phyloP scores from a whole-genome alignment of 2,797 vertebrate genomes.

The Danio kyathit region DNA sequence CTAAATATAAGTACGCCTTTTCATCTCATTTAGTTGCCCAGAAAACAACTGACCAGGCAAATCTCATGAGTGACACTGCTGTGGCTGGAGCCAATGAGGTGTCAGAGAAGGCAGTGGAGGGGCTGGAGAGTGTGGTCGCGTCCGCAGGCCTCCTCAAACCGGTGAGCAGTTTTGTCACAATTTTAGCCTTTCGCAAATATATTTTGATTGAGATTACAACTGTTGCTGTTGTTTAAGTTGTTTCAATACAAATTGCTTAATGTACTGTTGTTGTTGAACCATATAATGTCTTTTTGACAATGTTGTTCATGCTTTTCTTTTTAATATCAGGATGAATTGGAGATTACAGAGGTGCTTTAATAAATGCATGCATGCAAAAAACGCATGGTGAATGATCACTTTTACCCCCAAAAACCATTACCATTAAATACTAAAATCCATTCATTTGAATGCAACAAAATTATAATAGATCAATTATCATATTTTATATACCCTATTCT shows the following conservation, averaged over 20 bases:
- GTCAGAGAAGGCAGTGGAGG: conserved; percentile 87
- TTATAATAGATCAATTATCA: background rate
- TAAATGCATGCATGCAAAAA: background rate
- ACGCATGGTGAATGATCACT: conserved; percentile 19
- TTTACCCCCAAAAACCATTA: conserved; percentile 17
- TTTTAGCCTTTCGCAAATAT: background rate
- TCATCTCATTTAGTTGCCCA: conserved; percentile 82
- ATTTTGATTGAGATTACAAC: too few species aligned
- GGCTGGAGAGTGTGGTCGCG: conserved; percentile 83
- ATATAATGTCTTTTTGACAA: background rate
- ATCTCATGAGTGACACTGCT: conserved; percentile 82
- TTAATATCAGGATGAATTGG: conserved; percentile 52
- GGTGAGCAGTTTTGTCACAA: conserved; percentile 71
- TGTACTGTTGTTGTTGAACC: background rate
- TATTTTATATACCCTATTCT: background rate
- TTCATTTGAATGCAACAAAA: background rate
- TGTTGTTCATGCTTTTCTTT: conserved; percentile 23
- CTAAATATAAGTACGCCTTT: background rate
- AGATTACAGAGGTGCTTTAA: conserved; percentile 52
- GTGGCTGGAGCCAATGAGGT: conserved; percentile 88
- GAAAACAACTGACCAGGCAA: conserved; percentile 93
- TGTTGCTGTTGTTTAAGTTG: too few species aligned
- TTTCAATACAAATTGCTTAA: background rate
- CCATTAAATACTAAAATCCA: background rate
- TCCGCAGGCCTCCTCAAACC: conserved; percentile 83